phyloP scores from a whole-genome alignment of 2,797 vertebrate species.

The Eulemur mongoz region DNA sequence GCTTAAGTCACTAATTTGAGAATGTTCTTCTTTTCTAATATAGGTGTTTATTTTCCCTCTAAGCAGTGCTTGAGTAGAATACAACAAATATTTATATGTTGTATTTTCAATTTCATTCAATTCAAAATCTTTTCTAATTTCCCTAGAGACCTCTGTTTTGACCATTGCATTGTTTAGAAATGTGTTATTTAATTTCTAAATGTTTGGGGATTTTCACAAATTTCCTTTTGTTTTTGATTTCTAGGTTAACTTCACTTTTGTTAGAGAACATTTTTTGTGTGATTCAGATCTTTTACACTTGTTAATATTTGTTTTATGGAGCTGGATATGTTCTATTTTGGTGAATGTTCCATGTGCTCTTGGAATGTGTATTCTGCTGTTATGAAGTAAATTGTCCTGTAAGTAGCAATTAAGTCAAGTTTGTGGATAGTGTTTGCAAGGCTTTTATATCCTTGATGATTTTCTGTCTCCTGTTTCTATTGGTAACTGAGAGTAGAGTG shows the following conservation, averaged over 20 bases:
- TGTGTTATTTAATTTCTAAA: background rate
- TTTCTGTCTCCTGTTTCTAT: background rate
- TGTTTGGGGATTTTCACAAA: background rate
- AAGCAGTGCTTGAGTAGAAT: background rate
- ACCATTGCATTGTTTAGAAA: background rate
- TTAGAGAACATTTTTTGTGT: background rate
- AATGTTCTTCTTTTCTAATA: background rate
- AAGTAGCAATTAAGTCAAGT: background rate
- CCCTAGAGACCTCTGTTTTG: background rate
- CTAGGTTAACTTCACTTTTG: background rate
- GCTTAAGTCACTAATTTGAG: background rate
- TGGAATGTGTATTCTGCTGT: background rate
- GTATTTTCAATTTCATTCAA: background rate
- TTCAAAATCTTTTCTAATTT: background rate
- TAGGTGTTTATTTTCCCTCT: background rate
- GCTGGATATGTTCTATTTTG: background rate
- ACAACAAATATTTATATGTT: background rate
- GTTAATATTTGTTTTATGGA: background rate
- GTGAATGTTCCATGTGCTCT: background rate
- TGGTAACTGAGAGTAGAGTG: background rate
- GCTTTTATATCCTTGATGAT: background rate
- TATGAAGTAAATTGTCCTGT: background rate
- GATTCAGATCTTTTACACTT: background rate
- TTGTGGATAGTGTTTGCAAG: background rate
- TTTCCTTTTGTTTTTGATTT: background rate